Base-by-base conservation (phyloP, 2,888 invertebrate species). In the Shargacucullia verbasci region DNA sequence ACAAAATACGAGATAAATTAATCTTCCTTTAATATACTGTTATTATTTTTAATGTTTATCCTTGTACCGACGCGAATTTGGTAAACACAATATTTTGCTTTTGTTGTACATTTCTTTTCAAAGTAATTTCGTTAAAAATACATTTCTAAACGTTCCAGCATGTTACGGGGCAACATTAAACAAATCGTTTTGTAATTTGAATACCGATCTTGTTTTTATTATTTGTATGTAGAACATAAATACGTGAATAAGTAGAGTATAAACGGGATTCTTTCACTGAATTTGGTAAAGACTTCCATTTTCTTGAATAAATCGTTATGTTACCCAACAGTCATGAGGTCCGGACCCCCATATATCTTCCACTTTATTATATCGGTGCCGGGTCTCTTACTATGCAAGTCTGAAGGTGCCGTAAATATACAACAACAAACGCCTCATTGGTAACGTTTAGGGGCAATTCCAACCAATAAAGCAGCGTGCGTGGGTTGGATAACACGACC, bases 371-470 rank as follows among this genome's bases (percentile, higher is more conserved):
- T 83, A 83, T 82, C 81, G 74, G 72, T 80, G 74, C 80, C 76
- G 75, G 80, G 68, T 78, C 57, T 64, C 72, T 78, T 82, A 82
- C 84, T 82, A 82, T 82, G 83, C 86, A 85, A 83, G 86, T 83
- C 78, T 84, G 76, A 84, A 83, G 82, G 84, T 79, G 76, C 85
- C 89, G 88, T 92, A 92, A 92, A 92, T 92, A 91, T 83, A 91
- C 88, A 85, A 82, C 88, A 89, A 90, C 88, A 88, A 88, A 88
- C 85, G 88, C 82, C 88, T 91, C 92, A 91, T 91, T 92, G 91
- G 90, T 88, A 93, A 85, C 92, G 89, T 93, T 93, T 94, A 94
- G 89, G 87, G 82, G 87, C 91, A 93, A 94, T 93, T 93, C 87
- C 81, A 84, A 82, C 88, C 92, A 91, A 93, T 94, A 93, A 93